These are phyloP conservation scores for Hystrix cristata DNA, from an alignment of 2,113 vertebrate species.

Conservation along the genomic window DNA sequence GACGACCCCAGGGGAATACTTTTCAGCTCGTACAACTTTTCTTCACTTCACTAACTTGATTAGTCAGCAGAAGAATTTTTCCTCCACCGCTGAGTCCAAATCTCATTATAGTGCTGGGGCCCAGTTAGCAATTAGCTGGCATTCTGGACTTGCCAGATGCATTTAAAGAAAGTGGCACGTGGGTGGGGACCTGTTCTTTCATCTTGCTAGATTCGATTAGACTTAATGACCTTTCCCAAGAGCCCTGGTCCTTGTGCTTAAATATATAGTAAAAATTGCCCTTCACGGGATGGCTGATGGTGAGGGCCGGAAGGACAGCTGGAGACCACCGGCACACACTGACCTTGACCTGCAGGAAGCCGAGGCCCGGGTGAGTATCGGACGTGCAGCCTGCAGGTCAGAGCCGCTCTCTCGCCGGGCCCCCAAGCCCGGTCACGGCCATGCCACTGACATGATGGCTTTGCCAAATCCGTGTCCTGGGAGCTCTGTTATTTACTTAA, in stretches of 20 bases:
- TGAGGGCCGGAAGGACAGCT: neutral
- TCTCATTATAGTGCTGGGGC: conserved; percentile 50
- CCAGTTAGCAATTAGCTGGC: conserved; percentile 46
- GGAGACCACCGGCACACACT: neutral
- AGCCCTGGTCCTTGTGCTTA: conserved; percentile 40
- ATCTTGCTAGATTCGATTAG: conserved; percentile 41
- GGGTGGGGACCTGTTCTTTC: neutral
- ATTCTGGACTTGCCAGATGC: conserved; percentile 55
- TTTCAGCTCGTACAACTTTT: neutral
- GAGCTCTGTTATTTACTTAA: neutral
- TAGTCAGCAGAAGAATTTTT: conserved; percentile 36
- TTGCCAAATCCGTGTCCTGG: accelerated
- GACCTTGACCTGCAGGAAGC: neutral
- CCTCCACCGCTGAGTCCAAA: neutral
- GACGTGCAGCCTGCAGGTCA: neutral
- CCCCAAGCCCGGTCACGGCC: accelerated
- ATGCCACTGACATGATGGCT: neutral
- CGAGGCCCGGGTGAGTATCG: neutral
- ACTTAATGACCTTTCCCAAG: conserved; percentile 44
- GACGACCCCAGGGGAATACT: neutral
- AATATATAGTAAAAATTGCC: neutral
- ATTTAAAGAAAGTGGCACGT: conserved; percentile 18
- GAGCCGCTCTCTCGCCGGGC: neutral
- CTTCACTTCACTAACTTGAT: conserved; percentile 59
- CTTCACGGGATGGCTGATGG: neutral